phyloP scores from a whole-genome alignment of 1,140 invertebrate genomes.

The Eriocheir sinensis region DNA sequence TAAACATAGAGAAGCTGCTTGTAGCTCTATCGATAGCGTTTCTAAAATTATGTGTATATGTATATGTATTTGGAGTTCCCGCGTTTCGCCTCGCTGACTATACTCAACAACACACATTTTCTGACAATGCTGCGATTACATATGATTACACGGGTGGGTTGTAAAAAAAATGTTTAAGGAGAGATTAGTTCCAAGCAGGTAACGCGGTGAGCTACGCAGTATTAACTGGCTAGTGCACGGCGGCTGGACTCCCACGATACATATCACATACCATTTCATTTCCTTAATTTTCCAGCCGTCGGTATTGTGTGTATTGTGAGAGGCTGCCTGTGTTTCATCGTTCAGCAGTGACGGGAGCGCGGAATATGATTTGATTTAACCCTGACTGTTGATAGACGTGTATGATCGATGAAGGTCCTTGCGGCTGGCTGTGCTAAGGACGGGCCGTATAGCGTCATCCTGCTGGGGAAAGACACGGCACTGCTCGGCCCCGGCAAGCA shows the following conservation, averaged over 20 bases:
- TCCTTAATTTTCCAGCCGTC: neutral
- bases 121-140: slow-evolving; percentile 13
- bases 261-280: slow-evolving; percentile 27
- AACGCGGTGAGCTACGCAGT: neutral
- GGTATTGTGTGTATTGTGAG: slow-evolving; percentile 1
- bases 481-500: no score
- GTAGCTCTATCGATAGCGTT: no score
- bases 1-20: neutral
- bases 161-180: neutral
- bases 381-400: neutral
- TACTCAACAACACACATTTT: neutral
- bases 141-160: neutral
- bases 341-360: neutral
- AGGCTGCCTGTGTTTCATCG: neutral
- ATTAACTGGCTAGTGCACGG: neutral
- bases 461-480: no score
- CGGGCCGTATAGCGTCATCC: no score
- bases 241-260: neutral
- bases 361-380: neutral
- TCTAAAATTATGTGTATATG: no score
- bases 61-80: neutral
- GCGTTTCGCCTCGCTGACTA: neutral
- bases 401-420: neutral
- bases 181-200: neutral
- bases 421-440: no score